A percentile compares a stretch with the other conserved stretches of the same genome.
Evolutionary conservation across 2,113 vertebrate genomes (phyloP).

Genomic region (Lepisosteus oculatus): DNA sequence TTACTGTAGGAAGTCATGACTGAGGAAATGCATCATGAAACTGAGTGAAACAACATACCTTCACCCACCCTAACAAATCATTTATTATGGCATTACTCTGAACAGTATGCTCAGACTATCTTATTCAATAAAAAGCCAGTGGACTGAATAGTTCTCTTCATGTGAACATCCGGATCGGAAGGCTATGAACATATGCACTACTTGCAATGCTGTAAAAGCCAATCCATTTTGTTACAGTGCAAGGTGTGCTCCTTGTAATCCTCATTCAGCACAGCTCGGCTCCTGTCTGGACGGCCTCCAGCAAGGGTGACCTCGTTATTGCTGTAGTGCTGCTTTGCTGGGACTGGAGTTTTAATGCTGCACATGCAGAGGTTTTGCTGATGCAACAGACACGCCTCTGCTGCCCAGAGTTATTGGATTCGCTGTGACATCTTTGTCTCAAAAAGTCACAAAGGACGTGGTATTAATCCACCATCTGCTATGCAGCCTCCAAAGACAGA

Average conservation of each 20-base stretch:
- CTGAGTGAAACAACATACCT: no score
- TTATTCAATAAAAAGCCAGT: no score
- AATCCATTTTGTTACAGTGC: no score
- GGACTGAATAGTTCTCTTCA: no score
- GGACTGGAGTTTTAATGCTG: conserved; percentile 35
- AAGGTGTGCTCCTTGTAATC: not conserved
- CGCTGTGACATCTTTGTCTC: conserved; percentile 39
- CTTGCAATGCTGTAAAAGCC: no score
- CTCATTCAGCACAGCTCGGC: conserved; percentile 10
- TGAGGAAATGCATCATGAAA: no score
- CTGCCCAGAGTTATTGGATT: conserved; percentile 47
- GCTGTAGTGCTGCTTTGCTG: conserved; percentile 4
- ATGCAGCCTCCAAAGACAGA: conserved; percentile 10
- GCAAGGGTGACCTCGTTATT: not conserved
- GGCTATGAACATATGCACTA: no score
- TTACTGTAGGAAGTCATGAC: no score
- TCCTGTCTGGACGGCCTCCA: not conserved
- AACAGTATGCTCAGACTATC: no score
- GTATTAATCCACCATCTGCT: not conserved
- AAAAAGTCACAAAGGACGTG: conserved; percentile 25
- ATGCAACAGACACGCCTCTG: conserved; percentile 51
- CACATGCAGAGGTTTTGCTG: conserved; percentile 49
- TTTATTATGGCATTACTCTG: no score
- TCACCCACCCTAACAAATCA: no score
- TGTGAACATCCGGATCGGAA: no score